Evolutionary conservation across 2,113 vertebrate genomes (phyloP), one percentile per base, ranked within the genome.

Genomic region (Neolamprologus falcicula): DNA sequence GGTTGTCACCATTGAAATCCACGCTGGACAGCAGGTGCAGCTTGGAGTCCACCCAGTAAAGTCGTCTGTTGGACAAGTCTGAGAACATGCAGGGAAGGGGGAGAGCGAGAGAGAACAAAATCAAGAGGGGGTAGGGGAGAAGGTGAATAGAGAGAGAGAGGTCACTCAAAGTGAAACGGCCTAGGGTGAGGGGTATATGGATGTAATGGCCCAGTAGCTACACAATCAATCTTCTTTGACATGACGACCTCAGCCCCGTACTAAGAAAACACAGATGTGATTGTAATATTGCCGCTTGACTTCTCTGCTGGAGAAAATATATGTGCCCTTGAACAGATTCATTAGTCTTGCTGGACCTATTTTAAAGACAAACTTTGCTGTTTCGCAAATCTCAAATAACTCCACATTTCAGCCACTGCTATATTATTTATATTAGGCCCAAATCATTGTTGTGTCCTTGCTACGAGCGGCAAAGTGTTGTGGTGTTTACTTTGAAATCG

Each of bases 31-130:
- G 97, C 24, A 98, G 96, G 94, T 99, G 98, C 89, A 99, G 94
- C 95, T 99, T 99, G 88, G 99, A 99, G 95, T 99, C 99, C 54
- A 99, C 98, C 99, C 99, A 99, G 93, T 99, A 99, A 13, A 99
- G 95, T 90, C 98, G 98, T 87, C 97, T 97, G 95, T 96, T 98
- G 93, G 98, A 96, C 95, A 99, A 94, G 96, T 99, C 99, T 99
- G 96, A 83, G 63, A 88, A 79, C 63, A 86, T 92, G 93, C 85
- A 90, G 24, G 17, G n/a, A 21, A 12, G 35, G 17, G 10, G 45
- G 59, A 78, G 21, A 53, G 78, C 14, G 28, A 26, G 10, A 63
- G 26, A 40, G 78, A 86, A 53, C 37, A 80, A 79, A 83, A 63
- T n/a, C 59, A 85, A 53, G 50, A 68, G 68, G 28, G 11, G 26